Conservation (phyloP, 2,797 vertebrate species). For the Neosilurus mollespiculum region DNA sequence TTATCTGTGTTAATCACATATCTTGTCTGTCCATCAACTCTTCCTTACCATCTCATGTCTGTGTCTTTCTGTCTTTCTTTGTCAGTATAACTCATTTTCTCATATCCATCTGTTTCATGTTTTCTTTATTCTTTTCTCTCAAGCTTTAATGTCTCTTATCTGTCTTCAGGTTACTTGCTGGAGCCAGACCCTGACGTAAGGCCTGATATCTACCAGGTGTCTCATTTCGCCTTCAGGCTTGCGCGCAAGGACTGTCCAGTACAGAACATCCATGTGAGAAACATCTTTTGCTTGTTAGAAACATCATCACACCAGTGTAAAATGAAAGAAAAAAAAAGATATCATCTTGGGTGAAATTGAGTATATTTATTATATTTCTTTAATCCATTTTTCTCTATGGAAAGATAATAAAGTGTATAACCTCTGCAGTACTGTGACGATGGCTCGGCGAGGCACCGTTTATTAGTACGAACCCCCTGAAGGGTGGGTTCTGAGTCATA, state of each 20-base stretch:
- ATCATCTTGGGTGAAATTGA: neutral
- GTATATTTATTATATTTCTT: neutral
- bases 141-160: slow-evolving; percentile 9
- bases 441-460: neutral
- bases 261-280: slow-evolving; percentile 85
- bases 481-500: neutral
- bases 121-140: neutral
- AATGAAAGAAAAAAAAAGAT: neutral
- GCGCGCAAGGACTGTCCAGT: slow-evolving; percentile 87
- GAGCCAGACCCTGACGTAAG: slow-evolving; percentile 94
- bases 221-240: slow-evolving; percentile 93
- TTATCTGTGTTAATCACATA: no score
- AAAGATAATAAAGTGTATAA: neutral
- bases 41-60: neutral
- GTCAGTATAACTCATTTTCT: neutral
- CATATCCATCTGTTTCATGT: neutral
- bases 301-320: neutral
- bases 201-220: slow-evolving; percentile 96
- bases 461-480: neutral
- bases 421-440: neutral
- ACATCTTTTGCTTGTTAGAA: neutral
- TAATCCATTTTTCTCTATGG: neutral
- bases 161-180: slow-evolving; percentile 90
- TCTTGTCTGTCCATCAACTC: slow-evolving; percentile 9
- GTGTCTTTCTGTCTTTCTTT: neutral